A percentile compares a stretch with the other conserved stretches of the same genome.
These are phyloP conservation scores for Ardeotis arabs DNA, from an alignment of 2,113 vertebrate species.

Conservation along the genomic window DNA sequence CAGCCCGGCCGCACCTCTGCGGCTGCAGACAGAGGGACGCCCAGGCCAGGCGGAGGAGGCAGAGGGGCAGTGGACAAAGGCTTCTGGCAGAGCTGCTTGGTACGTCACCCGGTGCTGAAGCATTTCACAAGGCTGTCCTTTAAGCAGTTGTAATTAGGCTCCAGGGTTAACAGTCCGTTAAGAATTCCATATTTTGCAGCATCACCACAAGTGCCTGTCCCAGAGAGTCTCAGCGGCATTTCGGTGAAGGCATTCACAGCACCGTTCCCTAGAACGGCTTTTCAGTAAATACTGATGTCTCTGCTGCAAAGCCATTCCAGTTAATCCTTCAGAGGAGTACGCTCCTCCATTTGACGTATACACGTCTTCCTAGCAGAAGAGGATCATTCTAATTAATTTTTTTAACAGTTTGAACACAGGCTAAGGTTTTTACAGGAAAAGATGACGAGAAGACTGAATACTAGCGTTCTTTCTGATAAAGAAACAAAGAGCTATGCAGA, in stretches of 20 bases:
- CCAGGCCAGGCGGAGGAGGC: neutral
- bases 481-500: neutral
- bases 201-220: neutral
- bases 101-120: neutral
- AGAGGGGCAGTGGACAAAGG: neutral
- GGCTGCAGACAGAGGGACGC: neutral
- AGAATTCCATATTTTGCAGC: neutral
- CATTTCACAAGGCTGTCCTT: neutral
- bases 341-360: neutral
- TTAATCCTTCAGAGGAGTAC: neutral
- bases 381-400: neutral
- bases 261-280: neutral
- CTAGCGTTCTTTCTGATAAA: neutral
- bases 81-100: neutral
- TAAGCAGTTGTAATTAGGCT: neutral
- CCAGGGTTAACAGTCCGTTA: neutral
- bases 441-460: neutral
- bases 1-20: neutral
- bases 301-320: neutral
- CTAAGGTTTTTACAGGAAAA: neutral
- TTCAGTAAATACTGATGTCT: neutral
- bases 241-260: fast-evolving
- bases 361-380: neutral
- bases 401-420: neutral
- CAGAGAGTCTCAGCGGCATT: fast-evolving